Evolutionary conservation across 1,140 invertebrate species (phyloP), one percentile per base, ranked within the genome.

Genomic region (Nephila pilipes): DNA sequence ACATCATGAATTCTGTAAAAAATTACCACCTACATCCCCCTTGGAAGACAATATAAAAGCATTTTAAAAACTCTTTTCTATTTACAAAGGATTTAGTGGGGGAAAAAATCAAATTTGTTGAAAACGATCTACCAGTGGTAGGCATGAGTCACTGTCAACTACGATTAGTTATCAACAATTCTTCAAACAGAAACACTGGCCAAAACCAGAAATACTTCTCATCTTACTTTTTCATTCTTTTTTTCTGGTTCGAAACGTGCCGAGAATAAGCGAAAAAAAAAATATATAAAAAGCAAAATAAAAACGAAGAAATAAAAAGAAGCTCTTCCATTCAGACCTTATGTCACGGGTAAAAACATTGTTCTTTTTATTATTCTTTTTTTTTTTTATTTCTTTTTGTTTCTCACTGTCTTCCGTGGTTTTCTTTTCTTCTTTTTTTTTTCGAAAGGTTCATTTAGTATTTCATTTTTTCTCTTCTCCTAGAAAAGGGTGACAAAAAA

Each of bases 171-270:
- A 38, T 65, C 63, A 75, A 32, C 60, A 38, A n/a, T 88, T 54
- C 38, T n/a, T 55, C n/a, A 57, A 87, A 87, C 85, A 60, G 75
- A 80, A 80, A 54, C 54, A 54, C n/a, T 20, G 57, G 10, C 32
- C 57, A 10, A 88, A 88, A 88, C 38, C 60, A 88, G 60, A 88
- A 88, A 88, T 87, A 36, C 32, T 87, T 63, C 85, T 87, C 32
- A 36, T 12, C 18, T 32, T 3, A 12, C 29, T 75, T 29, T 18
- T 75, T 65, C 25, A 12, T 29, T 46, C 46, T 22, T 29, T 20
- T 85, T 36, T 16, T 55, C 36, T 46, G 20, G n/a, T 54, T 83
- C 18, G 22, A 60, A 60, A 60, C 58, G 55, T 87, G 85, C n/a
- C 32, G 57, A 6, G 85, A 87, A 60, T 87, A 5, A 75, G 18